Evolutionary conservation across 2,113 vertebrate genomes (phyloP), one percentile per base, ranked within the genome.

Genomic region (Salvelinus sp.): DNA sequence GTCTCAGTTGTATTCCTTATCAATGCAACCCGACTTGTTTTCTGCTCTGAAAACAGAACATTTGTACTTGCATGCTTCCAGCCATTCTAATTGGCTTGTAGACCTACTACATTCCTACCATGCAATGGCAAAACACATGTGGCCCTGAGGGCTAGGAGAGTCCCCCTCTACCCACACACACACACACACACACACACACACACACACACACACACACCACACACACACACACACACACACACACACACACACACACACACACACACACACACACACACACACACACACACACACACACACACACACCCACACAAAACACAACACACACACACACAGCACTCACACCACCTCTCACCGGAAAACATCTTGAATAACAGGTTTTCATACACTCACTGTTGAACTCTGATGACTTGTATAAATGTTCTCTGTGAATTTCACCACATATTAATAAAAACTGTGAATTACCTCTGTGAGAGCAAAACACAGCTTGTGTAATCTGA

Each of bases 131-230:
- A 72, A 71, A 77, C 12, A 78, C 72, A 69, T 73, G 62, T 67
- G 64, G 20, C 22, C 67, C 27, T 38, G 66, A 78, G 69, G 83
- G 50, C 5, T 73, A n/a, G 16, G 25, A 76, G 16, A 81, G 69
- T 28, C 82, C 76, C 81, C 73, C 82, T 78, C 80, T 85, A 83
- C 85, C 85, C 86, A 68, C 58, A 62, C 63, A 72, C 25, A 64
- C 38, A 48, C 57, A 54, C 6, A 13, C 13, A 14, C 3, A 62
- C 47, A 22, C 20, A 67, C 64, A 70, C 13, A 73, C 20, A 25
- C 28, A 57, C 47, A 66, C 69, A 63, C 57, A 74, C 60, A 44
- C 4, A 30, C 25, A 70, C n/a, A 47, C 73, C 60, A 73, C 33
- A 72, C 33, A 47, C 54, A 47, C 4, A 62, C 57, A 25, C 47